A percentile compares a stretch with the other conserved stretches of the same genome.
phyloP scores from a whole-genome alignment of 2,888 invertebrate species.

The Hipparchia sbordonii region DNA sequence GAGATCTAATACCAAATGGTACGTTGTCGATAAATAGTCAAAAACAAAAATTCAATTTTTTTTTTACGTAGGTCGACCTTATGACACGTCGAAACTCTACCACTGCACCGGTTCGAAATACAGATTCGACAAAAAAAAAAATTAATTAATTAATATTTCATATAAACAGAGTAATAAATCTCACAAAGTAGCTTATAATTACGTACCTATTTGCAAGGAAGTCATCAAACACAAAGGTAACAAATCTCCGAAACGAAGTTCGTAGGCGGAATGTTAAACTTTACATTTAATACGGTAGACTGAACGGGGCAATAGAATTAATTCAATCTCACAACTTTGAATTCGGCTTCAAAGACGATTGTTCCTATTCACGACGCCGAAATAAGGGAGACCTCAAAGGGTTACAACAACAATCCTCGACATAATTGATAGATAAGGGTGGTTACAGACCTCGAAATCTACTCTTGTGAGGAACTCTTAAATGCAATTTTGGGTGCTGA shows the following conservation, averaged over 20 bases:
- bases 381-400: constrained; percentile 69
- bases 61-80: too few species aligned
- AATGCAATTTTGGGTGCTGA: not conserved
- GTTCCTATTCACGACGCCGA: constrained; percentile 66
- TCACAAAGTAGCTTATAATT: constrained; percentile 14
- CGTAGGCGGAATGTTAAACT: constrained; percentile 66
- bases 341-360: constrained; percentile 72
- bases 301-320: constrained; percentile 78
- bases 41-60: too few species aligned
- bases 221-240: constrained; percentile 50
- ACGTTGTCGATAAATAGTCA: too few species aligned
- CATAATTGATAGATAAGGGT: constrained; percentile 60
- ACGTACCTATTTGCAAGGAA: constrained; percentile 26
- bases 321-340: constrained; percentile 76
- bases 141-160: too few species aligned
- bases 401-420: constrained; percentile 57
- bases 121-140: too few species aligned
- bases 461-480: not conserved
- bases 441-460: constrained; percentile 40
- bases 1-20: too few species aligned
- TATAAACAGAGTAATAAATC: not conserved
- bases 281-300: constrained; percentile 69
- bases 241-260: constrained; percentile 54
- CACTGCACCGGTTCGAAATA: too few species aligned
- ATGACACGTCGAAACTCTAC: too few species aligned